These are phyloP conservation scores for Lamellibrachia luymesi DNA, from an alignment of 1,140 invertebrate genomes.

Conservation along the genomic window DNA sequence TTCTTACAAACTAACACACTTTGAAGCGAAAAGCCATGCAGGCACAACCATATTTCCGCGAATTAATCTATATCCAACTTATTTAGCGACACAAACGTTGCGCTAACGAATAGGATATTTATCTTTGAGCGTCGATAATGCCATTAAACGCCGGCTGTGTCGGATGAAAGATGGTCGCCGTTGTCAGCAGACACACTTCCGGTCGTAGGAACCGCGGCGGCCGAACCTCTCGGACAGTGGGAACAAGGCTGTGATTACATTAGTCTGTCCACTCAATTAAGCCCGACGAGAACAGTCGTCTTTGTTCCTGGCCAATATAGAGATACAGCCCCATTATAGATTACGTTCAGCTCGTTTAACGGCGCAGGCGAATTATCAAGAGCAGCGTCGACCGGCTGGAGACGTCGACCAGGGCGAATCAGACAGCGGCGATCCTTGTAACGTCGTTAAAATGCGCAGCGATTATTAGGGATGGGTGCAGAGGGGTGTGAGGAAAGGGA, in stretches of 20 bases:
- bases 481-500: not conserved
- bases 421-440: not conserved
- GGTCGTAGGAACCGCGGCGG: not conserved
- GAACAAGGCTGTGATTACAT: not conserved
- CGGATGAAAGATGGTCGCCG: not conserved
- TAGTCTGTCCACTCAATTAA: not conserved
- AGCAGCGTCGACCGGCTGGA: not conserved
- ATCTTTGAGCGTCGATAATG: not conserved
- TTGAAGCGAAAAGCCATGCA: not conserved
- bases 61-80: not conserved
- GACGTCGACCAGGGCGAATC: not conserved
- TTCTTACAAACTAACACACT: not conserved
- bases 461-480: not conserved
- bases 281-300: not conserved
- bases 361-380: not conserved
- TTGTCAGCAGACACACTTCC: not conserved
- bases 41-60: not conserved
- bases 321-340: not conserved
- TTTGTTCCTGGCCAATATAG: not conserved
- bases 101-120: slow-evolving; percentile 1
- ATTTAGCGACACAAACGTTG: not conserved
- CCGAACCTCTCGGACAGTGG: not conserved
- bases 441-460: not conserved
- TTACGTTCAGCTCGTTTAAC: not conserved
- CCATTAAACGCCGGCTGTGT: not conserved